Evolutionary conservation across 2,113 vertebrate species (phyloP), one percentile per base, ranked within the genome.

Genomic region (Alexandromys fortis): DNA sequence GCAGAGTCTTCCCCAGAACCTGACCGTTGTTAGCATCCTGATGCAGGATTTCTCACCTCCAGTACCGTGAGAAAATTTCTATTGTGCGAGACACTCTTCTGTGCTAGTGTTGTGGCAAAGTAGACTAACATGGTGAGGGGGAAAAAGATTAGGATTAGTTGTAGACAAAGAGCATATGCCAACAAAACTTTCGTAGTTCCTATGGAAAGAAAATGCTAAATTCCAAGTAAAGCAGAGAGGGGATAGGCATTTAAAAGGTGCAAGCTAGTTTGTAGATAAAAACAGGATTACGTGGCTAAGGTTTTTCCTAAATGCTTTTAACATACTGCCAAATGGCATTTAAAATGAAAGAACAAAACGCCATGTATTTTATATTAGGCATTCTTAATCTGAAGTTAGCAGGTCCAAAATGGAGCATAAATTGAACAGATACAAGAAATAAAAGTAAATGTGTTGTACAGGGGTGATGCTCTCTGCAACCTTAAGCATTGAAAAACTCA

Each of bases 161-260:
- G 42, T 45, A 94, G 77, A 86, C 86, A 76, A 93, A 96, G 72
- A 35, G 22, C 17, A 65, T 73, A 86, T 86, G 38, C 38, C 33
- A 61, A 42, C 55, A 91, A 81, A 73, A 13, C 5, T 52, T 58
- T 75, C 63, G 2, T 21, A n/a, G 11, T 7, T 61, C 7, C 5
- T 77, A 6, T 55, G 82, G 68, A 58, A 89, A 90, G 93, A 63
- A 90, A 89, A 65, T 91, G 67, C 21, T 26, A 28, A 83, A 26
- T 88, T 85, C 76, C 79, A 76, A 68, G 33, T 89, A 30, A 87
- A 91, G 72, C 14, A 81, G 42, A 92, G 82, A 83, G 22, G 33
- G 76, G n/a, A 42, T 92, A 68, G 68, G 79, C 89, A 86, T 67
- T 78, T 35, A 68, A 86, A 75, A 52, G 47, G 55, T 45, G 26